Evolutionary conservation across 1,140 invertebrate species (phyloP), one percentile per base, ranked within the genome.

Genomic region (Habropoda laboriosa): DNA sequence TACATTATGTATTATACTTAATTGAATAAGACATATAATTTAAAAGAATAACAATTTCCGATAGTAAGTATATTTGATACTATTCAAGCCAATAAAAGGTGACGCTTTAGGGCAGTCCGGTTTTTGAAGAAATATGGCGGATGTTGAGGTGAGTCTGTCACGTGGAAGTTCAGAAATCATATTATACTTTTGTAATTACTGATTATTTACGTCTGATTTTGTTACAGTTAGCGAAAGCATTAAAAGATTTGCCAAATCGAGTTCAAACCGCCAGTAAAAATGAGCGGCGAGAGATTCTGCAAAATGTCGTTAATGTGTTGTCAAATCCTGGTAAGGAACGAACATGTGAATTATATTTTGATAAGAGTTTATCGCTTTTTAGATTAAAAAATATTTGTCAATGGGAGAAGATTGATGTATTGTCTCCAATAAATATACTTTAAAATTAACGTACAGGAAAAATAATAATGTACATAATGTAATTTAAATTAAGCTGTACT

Each of bases 191-290:
- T 55, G 30, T 58, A 24, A 73, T 53, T 67, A 77, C 55, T 30
- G 18, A 79, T 81, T 82, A 66, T 40, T 82, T 81, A 60, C 30
- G 0, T 64, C 85, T 51, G 71, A 74, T 93, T 90, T 89, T 87
- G 86, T 94, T 94, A 24, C 91, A 97, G 96, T 92, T 96, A 83
- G 91, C 95, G 70, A 96, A 95, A 92, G 95, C 95, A 85, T 93
- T 97, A 81, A 97, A 96, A 89, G 96, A 97, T 94, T 94, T 98
- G 91, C 96, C 96, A 35, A 95, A 95, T 91, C 95, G 95, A 91
- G 94, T 97, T 80, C 95, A 97, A 90, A 96, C 95, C 84, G 94
- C 96, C 57, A 96, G 96, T 90, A 94, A 96, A 78, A 96, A 95
- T 84, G 96, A 96, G 85, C 94, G 97, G 85, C 95, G 95, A 82